Evolutionary conservation across 2,797 vertebrate genomes (phyloP), one percentile per base, ranked within the genome.

Genomic region (Aeoliscus strigatus): DNA sequence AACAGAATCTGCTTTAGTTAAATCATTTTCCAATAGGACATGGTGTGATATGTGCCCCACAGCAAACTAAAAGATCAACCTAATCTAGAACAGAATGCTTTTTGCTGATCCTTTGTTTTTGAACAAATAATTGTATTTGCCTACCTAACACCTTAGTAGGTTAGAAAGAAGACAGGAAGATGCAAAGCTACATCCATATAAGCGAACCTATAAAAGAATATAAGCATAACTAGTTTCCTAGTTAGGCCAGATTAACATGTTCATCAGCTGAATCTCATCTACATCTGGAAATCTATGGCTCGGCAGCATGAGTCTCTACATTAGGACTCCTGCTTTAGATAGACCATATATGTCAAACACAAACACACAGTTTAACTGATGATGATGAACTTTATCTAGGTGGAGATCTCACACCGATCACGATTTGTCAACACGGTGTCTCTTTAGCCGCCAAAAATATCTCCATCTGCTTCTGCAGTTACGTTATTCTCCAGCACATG

Each of bases 91-190:
- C 43, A 41, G 27, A 39, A 68, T 40, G 13, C n/a, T 52, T 76
- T 63, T 39, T 43, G 54, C 60, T 67, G 68, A 77, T 60, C 42
- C 48, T 66, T 76, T 73, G 61, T 69, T 61, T 69, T 59, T 41
- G 3, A 74, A 57, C 65, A 77, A 76, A 77, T 77, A 66, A 79
- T 63, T 65, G 64, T 44, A 39, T 73, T 74, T n/a, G 14, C 41
- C 41, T 39, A 40, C 27, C 34, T 33, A 24, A 51, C 0, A 14
- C 64, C 49, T 70, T 8, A 0, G 59, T n/a, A n/a, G 60, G 50
- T 49, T 27, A 29, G 27, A 56, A 32, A 27, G 17, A 45, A 38
- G 30, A 53, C n/a, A n/a, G n/a, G n/a, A 30, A 13, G 47, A 39
- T 14, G 35, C 17, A 25, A 35, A 37, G 40, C 13, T 14, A 32